Evolutionary conservation across 2,113 vertebrate genomes (phyloP), one percentile per base, ranked within the genome.

Genomic region (Aegypius monachus): DNA sequence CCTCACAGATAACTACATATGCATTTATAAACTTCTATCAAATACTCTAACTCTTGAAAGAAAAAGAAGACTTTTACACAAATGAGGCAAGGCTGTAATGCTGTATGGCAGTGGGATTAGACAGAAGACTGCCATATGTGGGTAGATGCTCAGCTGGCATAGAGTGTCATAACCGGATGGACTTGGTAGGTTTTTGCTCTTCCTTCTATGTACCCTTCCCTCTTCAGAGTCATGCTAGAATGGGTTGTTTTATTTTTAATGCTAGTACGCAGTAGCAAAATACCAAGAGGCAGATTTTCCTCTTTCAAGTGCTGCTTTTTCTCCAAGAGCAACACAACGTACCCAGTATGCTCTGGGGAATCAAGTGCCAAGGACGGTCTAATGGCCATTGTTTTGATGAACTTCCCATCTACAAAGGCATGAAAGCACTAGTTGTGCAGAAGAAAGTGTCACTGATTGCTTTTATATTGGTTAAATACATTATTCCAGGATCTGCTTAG

Each of bases 251-350:
- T 85, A 77, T 90, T 94, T 94, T 93, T 95, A 85, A 90, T 59
- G 40, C 58, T 80, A 73, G 25, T 29, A 40, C 56, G 62, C 14
- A 73, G 67, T 58, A 88, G 43, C 61, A 88, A 93, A 95, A 75
- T 61, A 90, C 72, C 95, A 96, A 90, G 85, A 45, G 42, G 63
- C 47, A 79, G 63, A 84, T 94, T 97, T 96, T 96, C 81, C 82
- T 92, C 62, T 90, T 95, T 93, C 88, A 78, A 96, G 72, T 95
- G 90, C 45, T 94, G 74, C 45, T 86, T 90, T 96, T 95, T 90
- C 81, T 70, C 50, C 12, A 47, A 79, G 81, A 82, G 89, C 86
- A 70, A n/a, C 74, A 94, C 93, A 96, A 58, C 91, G 65, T 36
- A 62, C 10, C 45, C 86, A 96, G 89, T 90, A 82, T 90, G 71